Percentiles rank a stretch among this genome's conserved stretches.
phyloP scores from a whole-genome alignment of 2,113 vertebrate genomes.

The Petrocephalus zakoni region DNA sequence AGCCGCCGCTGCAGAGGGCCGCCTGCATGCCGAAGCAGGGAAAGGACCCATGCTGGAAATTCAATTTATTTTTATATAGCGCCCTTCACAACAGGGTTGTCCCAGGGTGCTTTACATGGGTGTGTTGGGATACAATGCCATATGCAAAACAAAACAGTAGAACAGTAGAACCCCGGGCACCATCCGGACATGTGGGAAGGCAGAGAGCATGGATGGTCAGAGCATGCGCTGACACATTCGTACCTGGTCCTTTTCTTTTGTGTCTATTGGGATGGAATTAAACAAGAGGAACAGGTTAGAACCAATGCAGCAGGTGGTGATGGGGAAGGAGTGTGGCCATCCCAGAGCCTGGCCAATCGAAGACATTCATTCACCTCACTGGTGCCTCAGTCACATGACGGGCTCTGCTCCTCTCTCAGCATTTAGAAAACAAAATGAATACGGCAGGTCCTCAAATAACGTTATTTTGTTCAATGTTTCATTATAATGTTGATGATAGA shows the following conservation, averaged over 20 bases:
- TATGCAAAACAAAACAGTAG: too few species aligned
- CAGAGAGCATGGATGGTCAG: too few species aligned
- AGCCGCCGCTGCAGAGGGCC: not conserved
- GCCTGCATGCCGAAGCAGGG: not conserved
- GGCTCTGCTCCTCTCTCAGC: not conserved
- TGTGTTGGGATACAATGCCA: too few species aligned
- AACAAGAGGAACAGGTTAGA: not conserved
- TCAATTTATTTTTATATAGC: too few species aligned
- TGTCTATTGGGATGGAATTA: not conserved
- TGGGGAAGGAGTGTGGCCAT: not conserved
- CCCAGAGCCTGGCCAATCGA: not conserved
- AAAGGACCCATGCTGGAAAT: not conserved
- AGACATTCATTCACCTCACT: not conserved
- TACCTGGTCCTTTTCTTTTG: not conserved
- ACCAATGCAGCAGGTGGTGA: not conserved
- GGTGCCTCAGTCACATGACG: not conserved
- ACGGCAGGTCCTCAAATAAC: not conserved
- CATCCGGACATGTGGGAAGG: too few species aligned
- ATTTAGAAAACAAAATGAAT: not conserved
- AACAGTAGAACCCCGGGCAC: too few species aligned
- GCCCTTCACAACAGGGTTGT: too few species aligned
- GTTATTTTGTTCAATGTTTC: not conserved
- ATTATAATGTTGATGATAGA: not conserved
- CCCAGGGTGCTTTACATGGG: too few species aligned
- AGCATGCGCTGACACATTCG: too few species aligned